Base-by-base conservation (phyloP, 2,797 vertebrate species). In the Spinibarbus caldwelli region DNA sequence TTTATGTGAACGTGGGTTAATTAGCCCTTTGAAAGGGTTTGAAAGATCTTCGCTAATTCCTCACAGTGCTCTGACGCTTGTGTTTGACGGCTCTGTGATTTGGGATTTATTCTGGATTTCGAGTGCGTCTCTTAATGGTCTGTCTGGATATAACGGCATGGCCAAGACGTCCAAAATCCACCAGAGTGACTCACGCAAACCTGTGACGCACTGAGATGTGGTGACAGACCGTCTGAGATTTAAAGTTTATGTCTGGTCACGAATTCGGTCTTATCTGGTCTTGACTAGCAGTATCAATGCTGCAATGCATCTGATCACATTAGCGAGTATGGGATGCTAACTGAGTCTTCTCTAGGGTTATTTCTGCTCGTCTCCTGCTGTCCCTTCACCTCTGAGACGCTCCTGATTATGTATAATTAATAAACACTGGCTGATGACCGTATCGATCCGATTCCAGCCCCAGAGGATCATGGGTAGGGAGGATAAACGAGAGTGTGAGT, bases 371-470 rank as follows among this genome's bases (percentile, higher is more conserved):
- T 70, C 67, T 21, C 81, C 71, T 45, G 57, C 26, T 5, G 14
- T 45, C 52, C 52, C 19, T 19, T 80, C 62, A 49, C 29, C 78
- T 34, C 7, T 11, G 43, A 76, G 54, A 62, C 26, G 57, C 23
- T 45, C 57, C 49, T 21, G 9, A 31, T 36, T 72, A 54, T 76
- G 57, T 49, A 66, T 76, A 52, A 83, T 83, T 76, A 38, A 76
- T 66, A 62, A 83, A 75, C 5, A n/a, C 10, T 17, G n/a, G 3
- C 66, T 81, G n/a, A 57, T 43, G 49, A 72, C 11, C 12, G 19
- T 26, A 71, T 59, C 52, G 52, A 72, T 57, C 49, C 6, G n/a
- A 29, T 43, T 75, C 71, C 38, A 31, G 38, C 1, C 29, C 41
- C 29, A 64, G 70, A 83, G 23, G 57, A 67, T 67, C 31, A 76